Evolutionary conservation across 53 echinoderm and acorn worm genomes (phyloP), one percentile per base, ranked within the genome.

Genomic region (Paracentrotus lividus): DNA sequence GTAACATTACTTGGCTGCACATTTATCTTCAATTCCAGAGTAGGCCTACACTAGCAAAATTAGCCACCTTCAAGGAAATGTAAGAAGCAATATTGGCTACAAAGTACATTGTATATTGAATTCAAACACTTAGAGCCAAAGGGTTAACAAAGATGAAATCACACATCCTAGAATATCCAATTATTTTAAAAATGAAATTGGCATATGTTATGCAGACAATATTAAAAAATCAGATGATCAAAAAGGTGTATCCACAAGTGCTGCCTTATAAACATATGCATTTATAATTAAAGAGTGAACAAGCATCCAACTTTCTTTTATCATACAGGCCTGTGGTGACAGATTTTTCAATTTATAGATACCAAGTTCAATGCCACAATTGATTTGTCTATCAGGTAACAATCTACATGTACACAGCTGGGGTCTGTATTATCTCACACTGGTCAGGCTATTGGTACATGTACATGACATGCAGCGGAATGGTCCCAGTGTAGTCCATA

Each of bases 331-430:
- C 26, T 45, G 44, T n/a, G 47, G 81, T 81, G 81, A 81, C 49
- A 81, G 81, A 81, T 81, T 47, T 81, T 49, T 81, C 77, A 81
- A 81, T 81, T 47, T n/a, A 44, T 26, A 81, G 44, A 47, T n/a
- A 81, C 45, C 81, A 81, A 81, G 81, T 81, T 81, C 81, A 81
- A 47, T 81, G 81, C n/a, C n/a, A 44, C 9, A 81, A 81, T 81
- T 81, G 81, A 81, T 81, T 81, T 81, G 81, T 81, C 81, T 47
- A 27, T 81, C 81, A 81, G 8, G 47, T 81, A 44, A 44, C 44
- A 81, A 81, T 44, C 44, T 44, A 26, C 24, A 45, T 81, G 81
- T 47, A 47, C 49, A 81, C 81, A 81, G 81, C 81, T 81, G 81
- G 81, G 49, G 44, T 26, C 81, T 81, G 47, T n/a, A 81, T 81